A percentile compares a stretch with the other conserved stretches of the same genome.
These are phyloP conservation scores for Holotrichia oblita DNA, from an alignment of 1,140 invertebrate species.

Conservation along the genomic window DNA sequence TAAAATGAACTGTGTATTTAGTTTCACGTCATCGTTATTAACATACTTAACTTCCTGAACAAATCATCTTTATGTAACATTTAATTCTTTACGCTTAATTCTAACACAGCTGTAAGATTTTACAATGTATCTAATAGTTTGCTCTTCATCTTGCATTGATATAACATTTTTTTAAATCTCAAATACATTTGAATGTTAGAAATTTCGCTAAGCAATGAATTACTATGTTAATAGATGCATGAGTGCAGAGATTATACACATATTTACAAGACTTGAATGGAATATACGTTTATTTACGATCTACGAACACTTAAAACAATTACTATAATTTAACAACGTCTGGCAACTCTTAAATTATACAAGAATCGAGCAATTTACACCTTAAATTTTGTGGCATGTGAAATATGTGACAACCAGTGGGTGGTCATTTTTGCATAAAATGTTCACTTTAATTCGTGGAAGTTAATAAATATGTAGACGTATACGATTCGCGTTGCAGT, in stretches of 20 bases:
- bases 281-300: conserved; percentile 24
- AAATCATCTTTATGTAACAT: neutral
- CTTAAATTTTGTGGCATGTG: conserved; percentile 21
- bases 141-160: neutral
- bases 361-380: conserved; percentile 18
- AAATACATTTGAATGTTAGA: neutral
- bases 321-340: conserved; percentile 25
- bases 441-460: neutral
- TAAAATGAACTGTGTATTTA: no score
- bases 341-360: conserved; percentile 13
- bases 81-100: no score
- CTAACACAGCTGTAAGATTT: no score
- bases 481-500: neutral
- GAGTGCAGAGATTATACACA: neutral
- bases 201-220: neutral
- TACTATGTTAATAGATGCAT: conserved; percentile 1
- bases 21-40: neutral
- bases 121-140: neutral
- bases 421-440: conserved; percentile 21
- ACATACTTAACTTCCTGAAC: neutral
- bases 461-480: neutral
- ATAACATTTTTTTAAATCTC: neutral
- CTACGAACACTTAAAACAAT: neutral
- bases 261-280: conserved; percentile 10
- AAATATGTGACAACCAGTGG: conserved; percentile 22